phyloP scores from a whole-genome alignment of 2,113 vertebrate species.

The Calonectris borealis region DNA sequence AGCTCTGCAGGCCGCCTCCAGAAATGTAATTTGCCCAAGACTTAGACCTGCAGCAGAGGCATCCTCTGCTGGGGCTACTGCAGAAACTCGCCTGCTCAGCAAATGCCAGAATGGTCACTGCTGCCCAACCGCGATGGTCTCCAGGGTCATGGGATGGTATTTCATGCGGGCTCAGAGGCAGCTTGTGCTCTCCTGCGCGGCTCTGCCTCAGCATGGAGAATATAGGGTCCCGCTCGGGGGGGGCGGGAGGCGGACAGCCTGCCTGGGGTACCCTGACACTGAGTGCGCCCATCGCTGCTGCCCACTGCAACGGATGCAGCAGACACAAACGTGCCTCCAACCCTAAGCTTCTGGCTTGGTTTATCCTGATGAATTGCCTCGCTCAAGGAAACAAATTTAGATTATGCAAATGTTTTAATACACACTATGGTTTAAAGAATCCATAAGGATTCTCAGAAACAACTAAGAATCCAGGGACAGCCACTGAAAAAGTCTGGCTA shows the following conservation, averaged over 20 bases:
- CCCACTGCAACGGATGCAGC: background rate
- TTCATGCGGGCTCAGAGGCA: background rate
- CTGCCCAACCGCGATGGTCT: background rate
- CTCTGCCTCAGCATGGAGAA: background rate
- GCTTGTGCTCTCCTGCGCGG: background rate
- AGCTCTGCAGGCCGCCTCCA: background rate
- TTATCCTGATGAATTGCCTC: background rate
- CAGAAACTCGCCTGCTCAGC: background rate
- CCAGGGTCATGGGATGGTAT: fast-evolving
- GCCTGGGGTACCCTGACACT: background rate
- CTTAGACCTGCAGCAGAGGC: background rate
- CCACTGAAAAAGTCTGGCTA: background rate
- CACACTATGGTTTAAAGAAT: background rate
- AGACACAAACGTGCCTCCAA: background rate
- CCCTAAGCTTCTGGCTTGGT: background rate
- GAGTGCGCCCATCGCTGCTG: fast-evolving
- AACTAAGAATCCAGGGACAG: background rate
- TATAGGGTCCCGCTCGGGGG: fast-evolving
- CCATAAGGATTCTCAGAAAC: background rate
- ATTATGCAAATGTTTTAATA: background rate
- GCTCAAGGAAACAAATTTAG: background rate
- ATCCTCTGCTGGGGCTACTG: background rate
- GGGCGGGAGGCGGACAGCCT: background rate
- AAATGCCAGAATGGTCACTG: background rate
- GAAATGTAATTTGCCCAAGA: background rate